phyloP scores from a whole-genome alignment of 2,797 vertebrate genomes.

The Argyrosomus regius region DNA sequence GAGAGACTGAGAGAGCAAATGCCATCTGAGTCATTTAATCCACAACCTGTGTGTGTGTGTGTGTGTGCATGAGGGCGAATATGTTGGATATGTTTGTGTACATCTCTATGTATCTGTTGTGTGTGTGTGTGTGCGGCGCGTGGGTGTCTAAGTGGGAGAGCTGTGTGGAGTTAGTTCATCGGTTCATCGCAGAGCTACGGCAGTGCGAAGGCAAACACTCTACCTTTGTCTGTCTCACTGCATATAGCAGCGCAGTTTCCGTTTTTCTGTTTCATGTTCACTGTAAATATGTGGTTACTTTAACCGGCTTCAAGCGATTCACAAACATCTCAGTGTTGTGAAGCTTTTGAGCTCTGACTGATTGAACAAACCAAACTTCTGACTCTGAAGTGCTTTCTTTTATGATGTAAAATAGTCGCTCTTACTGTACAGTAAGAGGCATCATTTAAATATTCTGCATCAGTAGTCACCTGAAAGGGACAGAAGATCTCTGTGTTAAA shows the following conservation, averaged over 20 bases:
- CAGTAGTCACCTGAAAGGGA: conserved; percentile 7
- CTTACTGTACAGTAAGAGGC: neutral
- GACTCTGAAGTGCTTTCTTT: conserved; percentile 35
- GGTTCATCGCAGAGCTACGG: conserved; percentile 71
- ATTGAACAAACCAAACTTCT: conserved; percentile 43
- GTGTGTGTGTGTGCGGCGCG: conserved; percentile 44
- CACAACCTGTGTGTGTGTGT: conserved; percentile 63
- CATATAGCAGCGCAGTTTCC: conserved; percentile 46
- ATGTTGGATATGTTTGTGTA: conserved; percentile 58
- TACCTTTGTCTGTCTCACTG: conserved; percentile 69
- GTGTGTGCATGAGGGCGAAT: conserved; percentile 31
- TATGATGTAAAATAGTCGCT: conserved; percentile 11
- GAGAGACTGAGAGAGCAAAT: conserved; percentile 75
- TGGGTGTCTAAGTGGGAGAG: conserved; percentile 79
- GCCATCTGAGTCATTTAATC: conserved; percentile 85
- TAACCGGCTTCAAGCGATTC: conserved; percentile 34
- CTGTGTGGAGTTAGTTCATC: conserved; percentile 72
- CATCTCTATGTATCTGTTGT: conserved; percentile 49
- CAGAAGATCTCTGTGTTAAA: conserved; percentile 9
- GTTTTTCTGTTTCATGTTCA: conserved; percentile 46
- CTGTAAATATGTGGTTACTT: conserved; percentile 44
- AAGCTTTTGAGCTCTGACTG: conserved; percentile 27
- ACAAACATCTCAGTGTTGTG: conserved; percentile 40
- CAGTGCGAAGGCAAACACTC: conserved; percentile 63
- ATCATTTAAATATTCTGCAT: conserved; percentile 26